Conservation (phyloP, 2,113 vertebrate genomes). For the Mungos mungo region DNA sequence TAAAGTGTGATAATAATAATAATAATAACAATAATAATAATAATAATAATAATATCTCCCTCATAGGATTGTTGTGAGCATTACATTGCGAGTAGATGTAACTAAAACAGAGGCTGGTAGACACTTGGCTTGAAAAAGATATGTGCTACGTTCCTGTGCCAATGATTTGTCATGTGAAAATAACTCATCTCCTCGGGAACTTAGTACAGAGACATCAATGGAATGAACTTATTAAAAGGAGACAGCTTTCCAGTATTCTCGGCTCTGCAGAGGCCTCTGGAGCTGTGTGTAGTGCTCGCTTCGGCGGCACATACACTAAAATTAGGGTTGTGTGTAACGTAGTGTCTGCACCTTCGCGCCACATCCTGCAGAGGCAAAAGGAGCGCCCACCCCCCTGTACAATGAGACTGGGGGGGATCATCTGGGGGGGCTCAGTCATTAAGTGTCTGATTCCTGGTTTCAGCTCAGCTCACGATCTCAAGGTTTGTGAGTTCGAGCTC, state of each 20-base stretch:
- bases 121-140: not conserved
- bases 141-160: not conserved
- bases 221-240: not conserved
- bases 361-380: not conserved
- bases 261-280: not conserved
- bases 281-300: not conserved
- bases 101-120: not conserved
- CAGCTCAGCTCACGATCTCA: too few species aligned
- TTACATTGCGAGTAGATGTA: not conserved
- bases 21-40: not conserved
- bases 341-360: not conserved
- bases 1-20: not conserved
- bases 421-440: too few species aligned
- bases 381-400: accelerated
- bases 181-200: not conserved
- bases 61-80: not conserved
- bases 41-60: not conserved
- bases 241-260: not conserved
- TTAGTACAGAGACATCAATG: not conserved
- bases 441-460: too few species aligned
- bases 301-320: too few species aligned
- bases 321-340: not conserved
- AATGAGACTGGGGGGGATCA: not conserved
- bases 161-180: not conserved
- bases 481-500: too few species aligned